A percentile compares a stretch with the other conserved stretches of the same genome.
These are phyloP conservation scores for Scaptomyza pallida DNA, from an alignment of 1,140 invertebrate species.

Conservation along the genomic window DNA sequence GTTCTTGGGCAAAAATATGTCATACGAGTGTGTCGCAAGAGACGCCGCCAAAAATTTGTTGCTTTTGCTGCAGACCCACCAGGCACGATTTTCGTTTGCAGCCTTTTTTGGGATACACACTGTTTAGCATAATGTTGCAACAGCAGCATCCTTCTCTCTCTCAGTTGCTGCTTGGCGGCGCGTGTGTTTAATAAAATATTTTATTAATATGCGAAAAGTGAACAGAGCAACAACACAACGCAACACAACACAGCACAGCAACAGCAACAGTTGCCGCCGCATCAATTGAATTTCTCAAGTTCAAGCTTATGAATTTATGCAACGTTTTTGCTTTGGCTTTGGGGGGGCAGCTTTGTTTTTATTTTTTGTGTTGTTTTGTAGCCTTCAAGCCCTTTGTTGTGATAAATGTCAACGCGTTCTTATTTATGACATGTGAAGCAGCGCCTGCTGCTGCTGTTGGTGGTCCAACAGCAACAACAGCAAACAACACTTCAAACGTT, in stretches of 20 bases:
- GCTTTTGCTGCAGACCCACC: constrained; percentile 42
- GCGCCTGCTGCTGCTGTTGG: constrained; percentile 49
- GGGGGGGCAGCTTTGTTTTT: neutral
- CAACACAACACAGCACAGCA: too few relatives aligned
- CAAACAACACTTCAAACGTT: constrained; percentile 69
- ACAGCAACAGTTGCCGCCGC: constrained; percentile 42
- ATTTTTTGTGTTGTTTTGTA: constrained; percentile 44
- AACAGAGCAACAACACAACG: constrained; percentile 44
- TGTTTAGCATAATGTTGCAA: constrained; percentile 79
- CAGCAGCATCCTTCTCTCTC: constrained; percentile 53
- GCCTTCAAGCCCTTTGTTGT: constrained; percentile 74
- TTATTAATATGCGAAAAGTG: constrained; percentile 80
- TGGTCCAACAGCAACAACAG: constrained; percentile 51
- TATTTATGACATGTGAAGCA: constrained; percentile 84
- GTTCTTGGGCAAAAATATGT: constrained; percentile 65
- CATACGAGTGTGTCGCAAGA: constrained; percentile 80
- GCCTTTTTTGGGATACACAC: constrained; percentile 72
- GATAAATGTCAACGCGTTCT: constrained; percentile 84
- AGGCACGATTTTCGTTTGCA: constrained; percentile 78
- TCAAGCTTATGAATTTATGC: constrained; percentile 80
- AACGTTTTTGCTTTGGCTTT: constrained; percentile 60
- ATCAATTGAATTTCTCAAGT: constrained; percentile 83
- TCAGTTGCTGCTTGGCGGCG: constrained; percentile 47
- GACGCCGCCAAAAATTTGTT: constrained; percentile 84
- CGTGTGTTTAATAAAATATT: constrained; percentile 84